Percentiles rank a stretch among this genome's conserved stretches.
These are phyloP conservation scores for Micrasema longulum DNA, from an alignment of 1,140 invertebrate genomes.

Conservation along the genomic window DNA sequence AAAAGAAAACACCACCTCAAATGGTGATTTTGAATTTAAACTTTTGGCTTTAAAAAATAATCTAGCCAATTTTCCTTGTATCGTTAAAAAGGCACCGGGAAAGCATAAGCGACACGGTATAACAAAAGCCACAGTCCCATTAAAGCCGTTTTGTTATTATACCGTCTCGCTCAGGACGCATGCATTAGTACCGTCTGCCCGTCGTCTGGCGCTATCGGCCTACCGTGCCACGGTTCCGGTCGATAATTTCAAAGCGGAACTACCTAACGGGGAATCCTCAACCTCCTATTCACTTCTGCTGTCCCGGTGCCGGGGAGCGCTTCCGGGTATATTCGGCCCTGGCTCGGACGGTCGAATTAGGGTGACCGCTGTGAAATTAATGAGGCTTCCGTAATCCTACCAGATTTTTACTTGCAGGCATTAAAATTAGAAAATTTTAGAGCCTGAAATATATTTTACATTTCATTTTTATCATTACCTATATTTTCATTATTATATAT, in stretches of 20 bases:
- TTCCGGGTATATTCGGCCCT: conserved; percentile 17
- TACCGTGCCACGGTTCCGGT: conserved; percentile 39
- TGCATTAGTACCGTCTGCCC: conserved; percentile 39
- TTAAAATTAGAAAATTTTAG: no score
- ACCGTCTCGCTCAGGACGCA: conserved; percentile 29
- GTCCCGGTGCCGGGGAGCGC: conserved; percentile 6
- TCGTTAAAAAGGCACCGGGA: not conserved
- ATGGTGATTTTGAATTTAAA: no score
- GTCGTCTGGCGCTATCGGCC: conserved; percentile 42
- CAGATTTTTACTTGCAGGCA: no score
- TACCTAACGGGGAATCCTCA: conserved; percentile 33
- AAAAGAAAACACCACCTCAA: no score
- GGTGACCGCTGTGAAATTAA: no score
- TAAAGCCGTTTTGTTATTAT: conserved; percentile 26
- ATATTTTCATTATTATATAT: no score
- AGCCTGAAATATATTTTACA: no score
- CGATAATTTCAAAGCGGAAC: conserved; percentile 35
- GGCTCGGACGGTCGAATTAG: not conserved
- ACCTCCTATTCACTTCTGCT: conserved; percentile 38
- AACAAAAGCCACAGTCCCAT: conserved; percentile 8
- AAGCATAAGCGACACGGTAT: not conserved
- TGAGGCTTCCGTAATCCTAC: no score
- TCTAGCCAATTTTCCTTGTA: no score
- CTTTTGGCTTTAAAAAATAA: no score
- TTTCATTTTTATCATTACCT: no score